Evolutionary conservation across 2,113 vertebrate species (phyloP).

Genomic region (Blennius ocellaris): DNA sequence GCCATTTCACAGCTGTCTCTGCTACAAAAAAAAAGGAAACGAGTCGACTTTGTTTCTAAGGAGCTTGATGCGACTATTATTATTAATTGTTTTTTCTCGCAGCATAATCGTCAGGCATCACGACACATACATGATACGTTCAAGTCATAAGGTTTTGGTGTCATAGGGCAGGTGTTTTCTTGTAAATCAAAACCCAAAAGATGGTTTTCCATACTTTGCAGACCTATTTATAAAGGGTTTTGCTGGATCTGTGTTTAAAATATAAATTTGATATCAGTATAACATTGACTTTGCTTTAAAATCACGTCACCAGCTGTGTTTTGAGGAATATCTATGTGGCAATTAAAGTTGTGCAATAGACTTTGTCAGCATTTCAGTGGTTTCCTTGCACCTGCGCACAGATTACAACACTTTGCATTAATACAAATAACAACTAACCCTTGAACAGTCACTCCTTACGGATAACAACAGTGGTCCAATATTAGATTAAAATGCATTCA

Average conservation of each 20-base stretch:
- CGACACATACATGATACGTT: too few species aligned
- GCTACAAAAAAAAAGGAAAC: neutral
- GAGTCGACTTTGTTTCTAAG: neutral
- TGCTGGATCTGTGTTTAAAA: conserved; percentile 3
- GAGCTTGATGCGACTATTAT: neutral
- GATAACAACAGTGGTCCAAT: too few species aligned
- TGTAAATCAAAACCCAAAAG: too few species aligned
- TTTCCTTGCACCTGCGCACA: conserved; percentile 23
- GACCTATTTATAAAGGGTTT: neutral
- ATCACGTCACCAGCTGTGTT: conserved; percentile 48
- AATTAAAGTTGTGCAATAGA: conserved; percentile 36
- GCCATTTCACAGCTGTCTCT: conserved; percentile 45
- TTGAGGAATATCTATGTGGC: conserved; percentile 14
- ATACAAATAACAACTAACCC: neutral
- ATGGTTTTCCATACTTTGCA: too few species aligned
- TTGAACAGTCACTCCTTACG: too few species aligned
- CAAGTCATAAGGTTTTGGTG: too few species aligned
- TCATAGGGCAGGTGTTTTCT: too few species aligned
- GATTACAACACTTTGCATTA: neutral
- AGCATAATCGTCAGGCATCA: too few species aligned
- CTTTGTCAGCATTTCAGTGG: conserved; percentile 33
- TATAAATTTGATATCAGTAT: neutral
- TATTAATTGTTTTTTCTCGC: too few species aligned
- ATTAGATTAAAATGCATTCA: too few species aligned
- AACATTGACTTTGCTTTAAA: neutral